These are phyloP conservation scores for Drosophila recens DNA, from an alignment of 2,888 invertebrate genomes.

Conservation along the genomic window DNA sequence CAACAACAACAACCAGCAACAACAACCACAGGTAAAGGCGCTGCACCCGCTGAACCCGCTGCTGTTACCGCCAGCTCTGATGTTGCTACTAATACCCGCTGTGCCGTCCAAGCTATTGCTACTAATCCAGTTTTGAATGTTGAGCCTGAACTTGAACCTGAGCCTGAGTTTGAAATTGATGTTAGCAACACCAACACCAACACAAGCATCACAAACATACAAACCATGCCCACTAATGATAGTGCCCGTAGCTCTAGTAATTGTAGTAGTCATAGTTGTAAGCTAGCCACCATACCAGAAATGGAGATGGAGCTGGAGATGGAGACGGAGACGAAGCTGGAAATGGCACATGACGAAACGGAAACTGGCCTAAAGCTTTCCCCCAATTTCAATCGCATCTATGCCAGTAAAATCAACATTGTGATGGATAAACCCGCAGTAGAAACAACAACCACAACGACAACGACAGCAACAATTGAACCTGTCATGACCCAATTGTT, in stretches of 20 bases:
- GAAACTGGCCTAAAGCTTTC: slow-evolving; percentile 65
- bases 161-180: slow-evolving; percentile 51
- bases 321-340: slow-evolving; percentile 39
- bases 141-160: slow-evolving; percentile 45
- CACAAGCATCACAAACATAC: slow-evolving; percentile 17
- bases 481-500: slow-evolving; percentile 57
- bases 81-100: slow-evolving; percentile 73
- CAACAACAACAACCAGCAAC: slow-evolving; percentile 27
- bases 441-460: slow-evolving; percentile 14
- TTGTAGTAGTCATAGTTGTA: slow-evolving; percentile 79
- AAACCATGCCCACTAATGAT: slow-evolving; percentile 61
- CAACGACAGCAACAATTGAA: slow-evolving; percentile 11
- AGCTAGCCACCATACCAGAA: slow-evolving; percentile 82
- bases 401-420: slow-evolving; percentile 82
- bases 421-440: slow-evolving; percentile 62
- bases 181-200: slow-evolving; percentile 37
- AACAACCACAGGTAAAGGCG: slow-evolving; percentile 68
- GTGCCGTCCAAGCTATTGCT: slow-evolving; percentile 57
- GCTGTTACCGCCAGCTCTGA: slow-evolving; percentile 48
- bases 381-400: slow-evolving; percentile 80
- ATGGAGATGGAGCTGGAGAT: slow-evolving; percentile 58
- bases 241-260: slow-evolving; percentile 63
- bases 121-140: slow-evolving; percentile 71
- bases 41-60: slow-evolving; percentile 55
- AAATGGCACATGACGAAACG: slow-evolving; percentile 16